Percentiles rank a stretch among this genome's conserved stretches.
These are phyloP conservation scores for Ispidina lecontei DNA, from an alignment of 2,797 vertebrate species.

Conservation along the genomic window DNA sequence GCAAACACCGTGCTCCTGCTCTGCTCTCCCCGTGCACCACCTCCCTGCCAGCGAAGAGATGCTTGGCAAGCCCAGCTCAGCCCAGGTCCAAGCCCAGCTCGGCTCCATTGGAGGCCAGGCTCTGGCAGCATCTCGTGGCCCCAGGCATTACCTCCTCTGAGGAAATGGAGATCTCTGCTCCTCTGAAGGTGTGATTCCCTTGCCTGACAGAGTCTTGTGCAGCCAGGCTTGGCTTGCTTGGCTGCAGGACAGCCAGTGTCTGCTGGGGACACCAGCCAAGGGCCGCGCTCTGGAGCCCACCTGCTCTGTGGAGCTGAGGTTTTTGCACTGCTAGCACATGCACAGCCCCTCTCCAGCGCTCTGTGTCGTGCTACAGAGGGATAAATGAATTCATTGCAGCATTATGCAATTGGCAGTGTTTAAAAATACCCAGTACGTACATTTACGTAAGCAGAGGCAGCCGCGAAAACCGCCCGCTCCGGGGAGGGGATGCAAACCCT, in stretches of 20 bases:
- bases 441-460: neutral
- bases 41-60: rapidly evolving
- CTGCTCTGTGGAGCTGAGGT: neutral
- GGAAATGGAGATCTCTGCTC: neutral
- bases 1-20: neutral
- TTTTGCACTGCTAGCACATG: neutral
- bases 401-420: constrained; percentile 30
- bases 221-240: neutral
- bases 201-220: neutral
- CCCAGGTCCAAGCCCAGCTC: neutral
- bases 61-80: neutral
- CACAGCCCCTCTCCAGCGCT: neutral
- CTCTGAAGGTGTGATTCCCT: neutral
- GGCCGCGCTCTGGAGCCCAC: neutral
- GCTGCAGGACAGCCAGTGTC: neutral
- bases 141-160: neutral
- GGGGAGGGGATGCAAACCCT: neutral
- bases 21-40: neutral
- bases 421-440: neutral
- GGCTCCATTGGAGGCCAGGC: neutral
- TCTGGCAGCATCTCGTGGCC: neutral
- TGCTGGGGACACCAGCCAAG: neutral
- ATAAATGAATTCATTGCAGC: constrained; percentile 7
- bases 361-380: neutral
- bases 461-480: neutral